Conservation (phyloP, 2,113 vertebrate genomes). For the Labrus mixtus region DNA sequence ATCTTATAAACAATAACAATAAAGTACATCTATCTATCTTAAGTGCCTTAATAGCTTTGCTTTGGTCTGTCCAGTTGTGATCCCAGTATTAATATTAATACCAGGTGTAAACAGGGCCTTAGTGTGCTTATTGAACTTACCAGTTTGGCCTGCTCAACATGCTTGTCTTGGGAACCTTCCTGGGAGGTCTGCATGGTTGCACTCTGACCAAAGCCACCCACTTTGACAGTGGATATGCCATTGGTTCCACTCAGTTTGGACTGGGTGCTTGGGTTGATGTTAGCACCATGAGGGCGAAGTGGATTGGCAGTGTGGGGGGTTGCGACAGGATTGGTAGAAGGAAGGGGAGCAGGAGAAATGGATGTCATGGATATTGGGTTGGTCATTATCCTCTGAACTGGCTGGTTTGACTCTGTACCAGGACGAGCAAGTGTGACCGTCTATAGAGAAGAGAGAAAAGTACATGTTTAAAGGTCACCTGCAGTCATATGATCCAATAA, state of each 20-base stretch:
- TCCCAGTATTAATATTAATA: no score
- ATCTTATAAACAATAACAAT: no score
- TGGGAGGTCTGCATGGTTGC: conserved; percentile 78
- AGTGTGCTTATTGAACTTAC: conserved; percentile 74
- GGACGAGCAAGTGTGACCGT: conserved; percentile 88
- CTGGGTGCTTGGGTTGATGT: conserved; percentile 85
- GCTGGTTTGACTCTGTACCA: conserved; percentile 84
- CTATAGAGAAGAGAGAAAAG: conserved; percentile 72
- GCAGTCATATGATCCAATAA: background rate
- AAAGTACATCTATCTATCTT: background rate
- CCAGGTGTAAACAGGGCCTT: no score
- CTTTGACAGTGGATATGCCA: conserved; percentile 85
- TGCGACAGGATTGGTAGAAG: conserved; percentile 77
- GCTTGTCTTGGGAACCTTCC: conserved; percentile 92
- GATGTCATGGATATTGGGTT: conserved; percentile 84
- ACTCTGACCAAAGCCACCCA: conserved; percentile 87
- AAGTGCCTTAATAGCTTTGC: no score
- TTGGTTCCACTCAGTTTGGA: conserved; percentile 89
- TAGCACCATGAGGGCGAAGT: conserved; percentile 85
- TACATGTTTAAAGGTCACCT: background rate
- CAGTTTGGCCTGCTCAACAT: conserved; percentile 94
- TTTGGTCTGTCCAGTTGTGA: no score
- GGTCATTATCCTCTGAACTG: conserved; percentile 86
- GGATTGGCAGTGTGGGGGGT: conserved; percentile 83
- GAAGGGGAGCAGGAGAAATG: conserved; percentile 75